Conservation (phyloP, 2,797 vertebrate species). For the Channa striata region DNA sequence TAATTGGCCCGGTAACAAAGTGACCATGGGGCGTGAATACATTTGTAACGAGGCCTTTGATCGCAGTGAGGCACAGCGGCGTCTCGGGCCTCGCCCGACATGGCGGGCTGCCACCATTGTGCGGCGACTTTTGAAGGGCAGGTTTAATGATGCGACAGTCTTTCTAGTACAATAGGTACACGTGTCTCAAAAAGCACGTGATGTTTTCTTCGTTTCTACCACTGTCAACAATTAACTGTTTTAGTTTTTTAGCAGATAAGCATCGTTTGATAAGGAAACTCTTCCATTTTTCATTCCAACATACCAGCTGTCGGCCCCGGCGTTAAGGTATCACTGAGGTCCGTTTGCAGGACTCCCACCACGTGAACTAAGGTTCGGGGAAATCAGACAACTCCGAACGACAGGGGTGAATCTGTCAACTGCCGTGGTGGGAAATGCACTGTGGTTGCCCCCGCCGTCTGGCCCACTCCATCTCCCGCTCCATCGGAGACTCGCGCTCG, state of each 20-base stretch:
- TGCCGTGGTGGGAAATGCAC: conserved; percentile 42
- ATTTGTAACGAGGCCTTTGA: conserved; percentile 68
- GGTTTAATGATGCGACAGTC: conserved; percentile 36
- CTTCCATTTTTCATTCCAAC: not conserved
- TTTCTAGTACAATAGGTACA: not conserved
- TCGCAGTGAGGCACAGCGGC: conserved; percentile 55
- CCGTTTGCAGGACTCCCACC: not conserved
- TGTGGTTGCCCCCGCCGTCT: conserved; percentile 47
- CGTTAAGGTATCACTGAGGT: conserved; percentile 30
- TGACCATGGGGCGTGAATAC: conserved; percentile 72
- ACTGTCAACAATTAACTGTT: no score
- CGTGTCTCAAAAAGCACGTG: conserved; percentile 11
- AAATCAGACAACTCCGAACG: conserved; percentile 35
- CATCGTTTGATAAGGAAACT: no score
- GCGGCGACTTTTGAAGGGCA: conserved; percentile 56
- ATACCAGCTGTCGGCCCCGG: conserved; percentile 26
- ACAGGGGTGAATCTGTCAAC: conserved; percentile 56
- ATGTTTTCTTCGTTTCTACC: not conserved
- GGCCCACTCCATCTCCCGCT: conserved; percentile 46
- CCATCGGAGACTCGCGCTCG: conserved; percentile 35
- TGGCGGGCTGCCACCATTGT: conserved; percentile 53
- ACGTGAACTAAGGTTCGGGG: conserved; percentile 10
- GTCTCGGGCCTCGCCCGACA: conserved; percentile 53
- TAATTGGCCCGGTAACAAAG: conserved; percentile 77
- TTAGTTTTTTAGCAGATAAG: no score